phyloP scores from a whole-genome alignment of 2,797 vertebrate genomes.

The Alfaro cultratus region DNA sequence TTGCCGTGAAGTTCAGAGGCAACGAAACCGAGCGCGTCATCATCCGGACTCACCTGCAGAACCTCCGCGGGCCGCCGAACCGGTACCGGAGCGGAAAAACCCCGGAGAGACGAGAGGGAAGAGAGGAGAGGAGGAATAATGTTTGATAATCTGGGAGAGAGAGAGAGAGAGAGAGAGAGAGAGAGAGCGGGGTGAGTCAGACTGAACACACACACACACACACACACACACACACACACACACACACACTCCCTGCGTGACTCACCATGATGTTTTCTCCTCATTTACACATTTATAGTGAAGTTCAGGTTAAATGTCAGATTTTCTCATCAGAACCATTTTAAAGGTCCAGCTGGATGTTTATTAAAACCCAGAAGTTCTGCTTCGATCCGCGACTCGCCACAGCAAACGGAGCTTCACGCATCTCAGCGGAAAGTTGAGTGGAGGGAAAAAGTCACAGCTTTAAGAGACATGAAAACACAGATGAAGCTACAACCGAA shows the following conservation, averaged over 20 bases:
- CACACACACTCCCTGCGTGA: neutral
- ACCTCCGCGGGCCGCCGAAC: neutral
- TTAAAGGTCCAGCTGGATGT: neutral
- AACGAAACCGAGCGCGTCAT: neutral
- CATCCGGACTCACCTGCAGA: constrained; percentile 5
- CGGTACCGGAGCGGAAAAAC: neutral
- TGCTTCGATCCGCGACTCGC: neutral
- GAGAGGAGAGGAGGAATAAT: neutral
- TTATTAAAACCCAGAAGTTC: neutral
- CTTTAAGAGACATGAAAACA: neutral
- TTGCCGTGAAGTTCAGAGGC: constrained; percentile 32
- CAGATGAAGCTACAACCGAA: neutral
- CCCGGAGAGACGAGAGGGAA: neutral
- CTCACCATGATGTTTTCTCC: neutral
- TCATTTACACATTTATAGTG: neutral
- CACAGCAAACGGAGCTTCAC: neutral
- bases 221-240: no score
- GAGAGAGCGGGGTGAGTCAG: neutral
- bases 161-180: neutral
- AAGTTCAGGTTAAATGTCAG: constrained; percentile 5
- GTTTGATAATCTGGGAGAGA: neutral
- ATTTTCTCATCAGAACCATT: neutral
- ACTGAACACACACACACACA: neutral
- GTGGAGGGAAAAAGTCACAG: neutral
- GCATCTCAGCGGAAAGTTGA: neutral